Percentiles rank a stretch among this genome's conserved stretches.
These are phyloP conservation scores for Norana najaformis DNA, from an alignment of 2,888 invertebrate species.

Conservation along the genomic window DNA sequence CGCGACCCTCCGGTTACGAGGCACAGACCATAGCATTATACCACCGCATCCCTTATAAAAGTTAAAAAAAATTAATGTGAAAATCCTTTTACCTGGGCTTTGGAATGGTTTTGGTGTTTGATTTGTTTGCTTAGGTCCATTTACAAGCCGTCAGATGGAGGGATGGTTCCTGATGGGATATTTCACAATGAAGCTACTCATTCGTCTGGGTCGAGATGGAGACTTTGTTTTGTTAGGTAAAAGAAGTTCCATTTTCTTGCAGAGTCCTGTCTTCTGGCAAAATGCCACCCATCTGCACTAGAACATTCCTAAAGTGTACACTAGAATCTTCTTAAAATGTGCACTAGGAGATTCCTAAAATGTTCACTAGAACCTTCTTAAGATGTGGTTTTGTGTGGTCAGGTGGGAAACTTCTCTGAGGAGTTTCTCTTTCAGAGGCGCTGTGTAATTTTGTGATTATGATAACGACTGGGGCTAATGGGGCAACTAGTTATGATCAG, in stretches of 20 bases:
- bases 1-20: too few species aligned
- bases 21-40: too few species aligned
- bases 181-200: constrained; percentile 33
- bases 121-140: constrained; percentile 33
- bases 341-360: too few species aligned
- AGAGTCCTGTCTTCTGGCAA: neutral
- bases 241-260: neutral
- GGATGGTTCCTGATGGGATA: constrained; percentile 36
- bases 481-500: too few species aligned
- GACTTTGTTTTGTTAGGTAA: constrained; percentile 33
- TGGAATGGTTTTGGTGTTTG: neutral
- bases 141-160: constrained; percentile 32
- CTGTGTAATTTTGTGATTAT: too few species aligned
- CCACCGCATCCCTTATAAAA: too few species aligned
- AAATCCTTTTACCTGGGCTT: neutral
- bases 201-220: constrained; percentile 28
- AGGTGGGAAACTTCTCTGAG: too few species aligned
- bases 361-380: neutral
- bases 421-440: too few species aligned
- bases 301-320: too few species aligned
- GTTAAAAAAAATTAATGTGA: neutral
- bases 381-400: too few species aligned
- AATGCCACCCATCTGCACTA: neutral
- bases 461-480: too few species aligned
- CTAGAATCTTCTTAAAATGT: neutral